A percentile compares a stretch with the other conserved stretches of the same genome.
Evolutionary conservation across 1,140 invertebrate species (phyloP).

Genomic region (Drosophila funebris): DNA sequence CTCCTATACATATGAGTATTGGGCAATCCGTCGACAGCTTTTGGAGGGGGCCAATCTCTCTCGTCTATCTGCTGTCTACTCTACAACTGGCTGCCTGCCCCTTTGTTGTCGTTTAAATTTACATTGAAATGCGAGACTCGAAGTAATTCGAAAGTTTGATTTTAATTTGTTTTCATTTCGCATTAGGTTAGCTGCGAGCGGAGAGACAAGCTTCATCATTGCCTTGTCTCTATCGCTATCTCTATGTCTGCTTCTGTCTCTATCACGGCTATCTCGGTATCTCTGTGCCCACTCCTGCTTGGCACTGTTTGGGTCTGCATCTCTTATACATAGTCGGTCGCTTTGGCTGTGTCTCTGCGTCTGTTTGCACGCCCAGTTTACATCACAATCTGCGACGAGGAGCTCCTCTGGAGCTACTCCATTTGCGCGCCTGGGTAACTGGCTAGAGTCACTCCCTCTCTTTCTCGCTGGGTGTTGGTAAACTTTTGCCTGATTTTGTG

Average conservation of each 20-base stretch:
- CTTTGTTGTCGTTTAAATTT: slow-evolving; percentile 78
- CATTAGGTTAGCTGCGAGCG: slow-evolving; percentile 69
- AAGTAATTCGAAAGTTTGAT: slow-evolving; percentile 83
- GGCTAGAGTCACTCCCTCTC: slow-evolving; percentile 4
- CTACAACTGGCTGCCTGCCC: slow-evolving; percentile 4
- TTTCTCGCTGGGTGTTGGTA: slow-evolving; percentile 64
- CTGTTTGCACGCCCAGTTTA: slow-evolving; percentile 78
- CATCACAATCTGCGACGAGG: slow-evolving; percentile 69
- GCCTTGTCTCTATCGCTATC: slow-evolving; percentile 1
- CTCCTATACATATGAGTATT: slow-evolving; percentile 3
- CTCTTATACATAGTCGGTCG: slow-evolving; percentile 22
- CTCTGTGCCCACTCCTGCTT: not conserved
- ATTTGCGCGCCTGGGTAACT: slow-evolving; percentile 59
- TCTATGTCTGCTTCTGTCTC: slow-evolving; percentile 4
- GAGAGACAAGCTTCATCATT: slow-evolving; percentile 25
- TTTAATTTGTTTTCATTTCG: slow-evolving; percentile 83
- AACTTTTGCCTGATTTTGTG: slow-evolving; percentile 83
- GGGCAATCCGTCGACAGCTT: slow-evolving; percentile 5
- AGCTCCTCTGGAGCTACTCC: slow-evolving; percentile 57
- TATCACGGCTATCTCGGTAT: not conserved
- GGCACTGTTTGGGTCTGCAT: not conserved
- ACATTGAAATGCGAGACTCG: slow-evolving; percentile 82
- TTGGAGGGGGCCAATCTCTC: not conserved
- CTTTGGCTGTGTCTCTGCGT: slow-evolving; percentile 28
- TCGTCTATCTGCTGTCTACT: not conserved